Evolutionary conservation across 2,113 vertebrate genomes (phyloP).

Genomic region (Copsychus sechellarum): DNA sequence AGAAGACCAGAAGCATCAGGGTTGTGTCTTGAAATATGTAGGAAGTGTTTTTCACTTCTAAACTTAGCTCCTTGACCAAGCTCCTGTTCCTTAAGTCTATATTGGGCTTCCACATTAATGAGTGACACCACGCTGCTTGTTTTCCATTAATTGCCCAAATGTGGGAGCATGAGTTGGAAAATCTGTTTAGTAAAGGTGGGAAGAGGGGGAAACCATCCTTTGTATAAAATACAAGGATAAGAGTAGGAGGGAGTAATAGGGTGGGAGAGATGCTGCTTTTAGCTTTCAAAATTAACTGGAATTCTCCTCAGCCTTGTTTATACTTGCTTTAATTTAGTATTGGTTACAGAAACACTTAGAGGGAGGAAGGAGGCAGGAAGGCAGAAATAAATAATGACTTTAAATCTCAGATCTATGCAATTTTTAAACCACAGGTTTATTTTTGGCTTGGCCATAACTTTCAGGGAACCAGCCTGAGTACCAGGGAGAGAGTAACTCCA

Average conservation of each 20-base stretch:
- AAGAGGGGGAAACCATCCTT: background rate
- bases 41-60: background rate
- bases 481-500: conserved; percentile 21
- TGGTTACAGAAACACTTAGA: background rate
- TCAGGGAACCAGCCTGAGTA: background rate
- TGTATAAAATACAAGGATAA: background rate
- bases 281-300: background rate
- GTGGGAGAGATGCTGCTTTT: background rate
- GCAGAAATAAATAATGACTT: background rate
- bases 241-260: background rate
- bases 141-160: background rate
- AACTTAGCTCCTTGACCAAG: background rate
- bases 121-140: fast-evolving
- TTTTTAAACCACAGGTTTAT: conserved; percentile 39
- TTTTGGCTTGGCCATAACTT: conserved; percentile 22
- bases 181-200: background rate
- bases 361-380: background rate
- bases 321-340: conserved; percentile 9
- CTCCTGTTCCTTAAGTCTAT: background rate
- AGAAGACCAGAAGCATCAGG: background rate
- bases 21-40: background rate
- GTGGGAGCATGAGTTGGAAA: background rate
- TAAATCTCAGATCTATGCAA: conserved; percentile 1
- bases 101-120: background rate
- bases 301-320: conserved; percentile 10